phyloP scores from a whole-genome alignment of 2,797 vertebrate genomes.

The Mionectes olivaceus region DNA sequence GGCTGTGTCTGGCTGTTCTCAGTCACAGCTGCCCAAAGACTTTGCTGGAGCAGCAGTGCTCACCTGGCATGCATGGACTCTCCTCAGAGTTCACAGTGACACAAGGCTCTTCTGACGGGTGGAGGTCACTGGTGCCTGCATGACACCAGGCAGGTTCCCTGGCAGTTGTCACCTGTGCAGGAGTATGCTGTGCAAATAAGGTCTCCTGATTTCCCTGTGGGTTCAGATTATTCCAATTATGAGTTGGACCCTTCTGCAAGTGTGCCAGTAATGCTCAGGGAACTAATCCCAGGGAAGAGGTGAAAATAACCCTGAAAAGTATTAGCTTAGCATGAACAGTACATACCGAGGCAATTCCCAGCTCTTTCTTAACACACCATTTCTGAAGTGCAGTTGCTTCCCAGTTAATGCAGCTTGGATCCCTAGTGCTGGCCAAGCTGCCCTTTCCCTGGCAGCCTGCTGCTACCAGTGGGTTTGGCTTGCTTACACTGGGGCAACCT shows the following conservation, averaged over 20 bases:
- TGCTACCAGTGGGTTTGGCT: background rate
- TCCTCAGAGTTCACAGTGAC: background rate
- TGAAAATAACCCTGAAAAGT: constrained; percentile 18
- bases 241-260: constrained; percentile 2
- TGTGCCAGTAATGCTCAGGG: background rate
- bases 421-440: background rate
- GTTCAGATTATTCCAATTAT: background rate
- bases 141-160: background rate
- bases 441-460: background rate
- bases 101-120: accelerated
- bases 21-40: background rate
- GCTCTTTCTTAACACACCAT: background rate
- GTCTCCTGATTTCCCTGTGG: constrained; percentile 27
- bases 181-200: background rate
- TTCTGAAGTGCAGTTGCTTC: background rate
- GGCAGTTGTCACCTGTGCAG: background rate
- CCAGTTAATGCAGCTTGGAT: background rate
- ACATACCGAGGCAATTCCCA: background rate
- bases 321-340: background rate
- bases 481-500: background rate
- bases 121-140: background rate
- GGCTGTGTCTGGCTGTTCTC: background rate
- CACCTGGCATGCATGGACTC: accelerated
- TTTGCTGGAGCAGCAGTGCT: background rate
- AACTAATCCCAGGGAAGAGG: constrained; percentile 13